Percentiles rank a stretch among this genome's conserved stretches.
Conservation (phyloP, 2,113 vertebrate genomes). For the Phasianus colchicus region DNA sequence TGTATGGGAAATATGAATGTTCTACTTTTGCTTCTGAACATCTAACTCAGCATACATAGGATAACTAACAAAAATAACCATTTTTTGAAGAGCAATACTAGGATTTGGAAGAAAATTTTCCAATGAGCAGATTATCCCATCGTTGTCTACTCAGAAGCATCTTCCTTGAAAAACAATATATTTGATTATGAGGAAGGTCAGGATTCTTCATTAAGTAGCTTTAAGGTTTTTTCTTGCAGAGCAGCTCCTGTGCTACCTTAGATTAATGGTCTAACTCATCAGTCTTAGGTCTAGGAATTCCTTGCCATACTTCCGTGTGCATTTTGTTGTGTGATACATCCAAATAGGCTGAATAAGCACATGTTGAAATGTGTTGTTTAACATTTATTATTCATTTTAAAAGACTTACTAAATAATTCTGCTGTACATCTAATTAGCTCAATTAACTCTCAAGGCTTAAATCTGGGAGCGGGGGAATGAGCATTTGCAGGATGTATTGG, state of each 20-base stretch:
- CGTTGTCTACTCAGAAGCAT: not conserved
- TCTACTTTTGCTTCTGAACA: slow-evolving; percentile 2
- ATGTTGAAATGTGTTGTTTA: not conserved
- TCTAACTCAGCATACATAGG: not conserved
- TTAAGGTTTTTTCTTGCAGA: not conserved
- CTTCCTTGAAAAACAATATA: not conserved
- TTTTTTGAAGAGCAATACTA: not conserved
- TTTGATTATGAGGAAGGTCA: not conserved
- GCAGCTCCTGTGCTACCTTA: not conserved
- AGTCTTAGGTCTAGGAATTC: not conserved
- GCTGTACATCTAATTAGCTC: not conserved
- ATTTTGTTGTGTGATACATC: not conserved
- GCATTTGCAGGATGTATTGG: not conserved
- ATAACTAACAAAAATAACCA: not conserved
- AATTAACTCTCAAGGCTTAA: not conserved
- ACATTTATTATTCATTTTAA: not conserved
- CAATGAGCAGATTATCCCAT: not conserved
- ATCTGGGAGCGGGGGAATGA: not conserved
- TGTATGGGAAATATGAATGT: not conserved
- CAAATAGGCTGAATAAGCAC: not conserved
- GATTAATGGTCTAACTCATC: not conserved
- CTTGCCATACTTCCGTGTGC: not conserved
- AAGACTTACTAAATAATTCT: not conserved
- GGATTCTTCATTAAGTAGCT: not conserved
- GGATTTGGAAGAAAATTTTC: not conserved